Base-by-base conservation (phyloP, 35 echinoderm and acorn worm species). In the Anneissia japonica region DNA sequence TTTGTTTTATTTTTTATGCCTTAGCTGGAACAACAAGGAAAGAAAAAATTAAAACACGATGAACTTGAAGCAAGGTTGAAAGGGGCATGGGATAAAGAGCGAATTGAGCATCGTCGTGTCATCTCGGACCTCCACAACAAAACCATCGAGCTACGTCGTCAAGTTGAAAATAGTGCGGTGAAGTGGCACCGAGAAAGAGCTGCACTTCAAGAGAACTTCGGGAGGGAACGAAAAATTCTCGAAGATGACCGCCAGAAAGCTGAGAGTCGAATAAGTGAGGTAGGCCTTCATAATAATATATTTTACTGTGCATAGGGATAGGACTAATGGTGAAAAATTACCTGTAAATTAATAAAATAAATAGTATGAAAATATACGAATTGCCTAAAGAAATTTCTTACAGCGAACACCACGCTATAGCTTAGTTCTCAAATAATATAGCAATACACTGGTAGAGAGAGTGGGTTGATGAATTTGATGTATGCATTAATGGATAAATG, bases 41-140 rank as follows among this genome's bases (percentile, higher is more conserved):
- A 99, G 76, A 99, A 94, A 76, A 99, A 99, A 77, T 89, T 94
- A 12, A 99, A 99, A 74, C 40, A 89, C 2, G 96, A 99, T 26
- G 96, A 99, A 4, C 79, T 94, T 32, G 89, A 94, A 77, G 81
- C 92, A 6, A 83, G 96, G 35, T 84, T 99, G 0, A 89, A 99
- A 73, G 85, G 86, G 13, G 86, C 92, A 30, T 99, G 92, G 92
- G 96, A 99, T 29, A 82, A 85, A 64, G 96, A 99, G 76, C 86
- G 96, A 37, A 80, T 56, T 16, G 96, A 99, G 34, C 83, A 99
- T 79, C 91, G 86, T 73, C 89, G 92, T 72, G 73, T 94, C 28
- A 35, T 99, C 31, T 82, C 96, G 35, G 96, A 91, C 80, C 89
- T 92, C 13, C 93, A 99, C 46, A 87, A 93, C 32, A 87, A 87